Evolutionary conservation across 2,888 invertebrate species (phyloP), one percentile per base, ranked within the genome.

Genomic region (Drosophila merina): DNA sequence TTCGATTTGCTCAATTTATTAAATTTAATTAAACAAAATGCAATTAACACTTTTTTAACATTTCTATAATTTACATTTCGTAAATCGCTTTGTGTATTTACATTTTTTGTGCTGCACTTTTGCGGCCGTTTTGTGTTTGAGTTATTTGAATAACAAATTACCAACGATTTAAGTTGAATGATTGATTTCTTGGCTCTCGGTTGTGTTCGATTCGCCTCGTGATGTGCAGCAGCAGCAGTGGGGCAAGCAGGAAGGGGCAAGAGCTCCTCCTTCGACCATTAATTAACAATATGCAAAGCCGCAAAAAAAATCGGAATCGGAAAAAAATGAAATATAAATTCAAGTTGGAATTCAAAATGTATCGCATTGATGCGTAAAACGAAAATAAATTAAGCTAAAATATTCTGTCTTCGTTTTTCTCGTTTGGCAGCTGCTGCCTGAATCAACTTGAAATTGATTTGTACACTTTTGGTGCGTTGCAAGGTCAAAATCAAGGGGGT

Each of bases 81-180:
- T 56, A 54, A 2, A 20, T 20, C 20, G 20, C 2, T 69, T 76
- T 68, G 55, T 80, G 74, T 67, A 48, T 57, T 72, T 56, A 38
- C 4, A 25, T 51, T 38, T 4, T 38, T 38, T 30, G 45, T 52
- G 51, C 38, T 69, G 69, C 69, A 69, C 50, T 47, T 63, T 58
- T 50, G 49, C 50, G 49, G 38, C 38, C 58, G 69, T 48, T 62
- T 62, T 49, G 52, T 30, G 45, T 40, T 48, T 57, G 62, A 44
- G 55, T 73, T 83, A 73, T 83, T 83, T 86, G 82, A 81, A 84
- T 83, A 86, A 84, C 70, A 83, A 83, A 86, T 86, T 83, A 76
- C 74, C 81, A 78, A 76, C 86, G 75, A 86, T 84, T 83, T 81
- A 86, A 78, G 74, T 84, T 86, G 79, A 83, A 78, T 83, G 82